Percentiles rank a stretch among this genome's conserved stretches.
Evolutionary conservation across 1,140 invertebrate genomes (phyloP).

Genomic region (Drosophila equinoxialis): DNA sequence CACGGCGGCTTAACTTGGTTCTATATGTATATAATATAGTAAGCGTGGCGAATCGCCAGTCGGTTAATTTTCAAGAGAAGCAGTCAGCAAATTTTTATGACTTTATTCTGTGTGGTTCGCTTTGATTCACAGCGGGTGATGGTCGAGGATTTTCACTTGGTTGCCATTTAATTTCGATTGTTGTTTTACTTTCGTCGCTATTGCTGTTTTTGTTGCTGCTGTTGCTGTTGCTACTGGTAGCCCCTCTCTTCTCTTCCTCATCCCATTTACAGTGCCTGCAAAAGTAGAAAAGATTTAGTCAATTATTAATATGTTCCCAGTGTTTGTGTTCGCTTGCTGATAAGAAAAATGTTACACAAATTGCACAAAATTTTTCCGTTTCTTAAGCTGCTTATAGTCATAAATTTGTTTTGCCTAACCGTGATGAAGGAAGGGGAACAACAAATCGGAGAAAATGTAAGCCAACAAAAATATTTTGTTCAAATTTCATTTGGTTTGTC

Average conservation of each 20-base stretch:
- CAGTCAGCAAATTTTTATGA: constrained; percentile 62
- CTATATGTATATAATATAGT: constrained; percentile 18
- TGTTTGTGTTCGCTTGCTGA: constrained; percentile 66
- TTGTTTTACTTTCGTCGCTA: constrained; percentile 26
- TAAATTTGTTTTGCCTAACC: constrained; percentile 56
- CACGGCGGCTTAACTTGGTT: constrained; percentile 64
- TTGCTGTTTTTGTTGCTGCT: constrained; percentile 12
- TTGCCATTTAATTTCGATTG: constrained; percentile 50
- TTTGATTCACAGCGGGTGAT: constrained; percentile 25
- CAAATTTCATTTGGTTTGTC: constrained; percentile 38
- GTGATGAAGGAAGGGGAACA: neutral
- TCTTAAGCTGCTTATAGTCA: constrained; percentile 73
- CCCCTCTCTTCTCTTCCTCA: constrained; percentile 33
- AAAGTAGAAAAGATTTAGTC: constrained; percentile 46
- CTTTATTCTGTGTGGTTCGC: constrained; percentile 68
- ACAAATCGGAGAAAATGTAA: constrained; percentile 4
- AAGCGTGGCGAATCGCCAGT: constrained; percentile 69
- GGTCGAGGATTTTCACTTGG: constrained; percentile 44
- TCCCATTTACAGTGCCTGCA: constrained; percentile 60
- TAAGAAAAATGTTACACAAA: constrained; percentile 56
- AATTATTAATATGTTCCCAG: constrained; percentile 58
- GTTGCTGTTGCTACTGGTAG: constrained; percentile 18
- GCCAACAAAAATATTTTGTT: constrained; percentile 38
- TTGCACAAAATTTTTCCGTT: constrained; percentile 72
- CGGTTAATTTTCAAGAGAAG: constrained; percentile 59